A percentile compares a stretch with the other conserved stretches of the same genome.
Evolutionary conservation across 2,888 invertebrate species (phyloP).

Genomic region (Polyommatus icarus): DNA sequence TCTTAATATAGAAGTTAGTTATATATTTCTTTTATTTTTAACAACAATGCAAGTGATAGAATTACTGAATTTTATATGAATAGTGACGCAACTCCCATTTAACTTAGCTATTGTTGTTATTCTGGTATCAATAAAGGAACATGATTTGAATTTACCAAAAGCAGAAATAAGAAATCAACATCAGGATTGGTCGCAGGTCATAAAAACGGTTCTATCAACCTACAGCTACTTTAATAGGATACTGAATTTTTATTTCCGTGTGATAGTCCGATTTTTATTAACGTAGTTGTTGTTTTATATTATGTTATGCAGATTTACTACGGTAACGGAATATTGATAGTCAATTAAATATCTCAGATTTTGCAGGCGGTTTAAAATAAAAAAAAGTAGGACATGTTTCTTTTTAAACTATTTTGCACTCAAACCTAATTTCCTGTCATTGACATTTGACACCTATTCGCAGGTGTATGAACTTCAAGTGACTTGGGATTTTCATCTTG

Average conservation of each 20-base stretch:
- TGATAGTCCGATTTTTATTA: neutral
- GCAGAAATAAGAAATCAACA: neutral
- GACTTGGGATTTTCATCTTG: neutral
- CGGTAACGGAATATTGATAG: neutral
- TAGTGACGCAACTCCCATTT: neutral
- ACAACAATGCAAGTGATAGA: neutral
- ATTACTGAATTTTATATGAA: neutral
- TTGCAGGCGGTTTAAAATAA: neutral
- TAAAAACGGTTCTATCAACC: conserved; percentile 11
- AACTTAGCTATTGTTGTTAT: neutral
- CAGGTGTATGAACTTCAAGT: conserved; percentile 13
- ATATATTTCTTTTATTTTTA: neutral
- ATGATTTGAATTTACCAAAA: neutral
- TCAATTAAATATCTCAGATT: no score
- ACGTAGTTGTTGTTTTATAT: neutral
- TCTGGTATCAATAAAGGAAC: conserved; percentile 5
- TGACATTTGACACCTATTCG: conserved; percentile 8
- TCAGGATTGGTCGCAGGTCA: neutral
- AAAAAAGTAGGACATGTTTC: neutral
- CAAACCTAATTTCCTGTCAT: conserved; percentile 14
- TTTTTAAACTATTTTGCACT: neutral
- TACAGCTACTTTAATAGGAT: conserved; percentile 8
- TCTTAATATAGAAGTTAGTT: neutral
- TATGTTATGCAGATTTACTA: neutral
- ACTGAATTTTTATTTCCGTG: neutral